Conservation (phyloP, 1,140 invertebrate genomes). For the Zelostemma sp. region DNA sequence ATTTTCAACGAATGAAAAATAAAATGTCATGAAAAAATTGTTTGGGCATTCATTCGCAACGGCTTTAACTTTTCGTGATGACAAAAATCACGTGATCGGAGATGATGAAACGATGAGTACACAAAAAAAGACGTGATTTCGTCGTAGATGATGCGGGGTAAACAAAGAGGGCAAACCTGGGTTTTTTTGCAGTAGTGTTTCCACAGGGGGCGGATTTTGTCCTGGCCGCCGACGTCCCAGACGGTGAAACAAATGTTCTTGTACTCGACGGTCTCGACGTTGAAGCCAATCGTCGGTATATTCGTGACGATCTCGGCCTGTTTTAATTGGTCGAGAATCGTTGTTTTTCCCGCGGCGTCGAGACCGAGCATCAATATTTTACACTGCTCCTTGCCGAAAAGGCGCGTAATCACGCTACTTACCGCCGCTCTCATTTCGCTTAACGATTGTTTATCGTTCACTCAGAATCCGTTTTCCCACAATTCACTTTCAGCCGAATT, state of each 20-base stretch:
- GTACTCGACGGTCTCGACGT: conserved; percentile 97
- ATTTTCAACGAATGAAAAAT: too few relatives aligned
- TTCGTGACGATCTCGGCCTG: conserved; percentile 98
- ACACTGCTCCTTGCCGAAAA: conserved; percentile 99
- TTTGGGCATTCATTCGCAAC: too few relatives aligned
- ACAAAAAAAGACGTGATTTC: too few relatives aligned
- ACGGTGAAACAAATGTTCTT: conserved; percentile 98
- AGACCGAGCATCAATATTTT: conserved; percentile 97
- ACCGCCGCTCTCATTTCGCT: conserved; percentile 92
- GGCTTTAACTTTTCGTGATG: too few relatives aligned
- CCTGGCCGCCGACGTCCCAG: conserved; percentile 97
- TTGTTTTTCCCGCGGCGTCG: conserved; percentile 98
- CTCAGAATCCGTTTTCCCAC: too few relatives aligned
- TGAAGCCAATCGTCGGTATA: conserved; percentile 97
- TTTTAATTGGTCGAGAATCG: conserved; percentile 97
- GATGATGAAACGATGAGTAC: too few relatives aligned
- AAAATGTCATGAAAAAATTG: too few relatives aligned
- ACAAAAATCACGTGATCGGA: too few relatives aligned
- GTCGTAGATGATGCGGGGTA: too few relatives aligned
- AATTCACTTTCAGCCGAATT: too few relatives aligned
- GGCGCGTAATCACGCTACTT: conserved; percentile 90
- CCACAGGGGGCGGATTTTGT: conserved; percentile 95
- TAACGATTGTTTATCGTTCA: too few relatives aligned
- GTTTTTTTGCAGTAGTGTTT: conserved; percentile 99
- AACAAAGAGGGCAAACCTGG: too few relatives aligned